Conservation (phyloP, 2,113 vertebrate species). For the Procavia capensis region DNA sequence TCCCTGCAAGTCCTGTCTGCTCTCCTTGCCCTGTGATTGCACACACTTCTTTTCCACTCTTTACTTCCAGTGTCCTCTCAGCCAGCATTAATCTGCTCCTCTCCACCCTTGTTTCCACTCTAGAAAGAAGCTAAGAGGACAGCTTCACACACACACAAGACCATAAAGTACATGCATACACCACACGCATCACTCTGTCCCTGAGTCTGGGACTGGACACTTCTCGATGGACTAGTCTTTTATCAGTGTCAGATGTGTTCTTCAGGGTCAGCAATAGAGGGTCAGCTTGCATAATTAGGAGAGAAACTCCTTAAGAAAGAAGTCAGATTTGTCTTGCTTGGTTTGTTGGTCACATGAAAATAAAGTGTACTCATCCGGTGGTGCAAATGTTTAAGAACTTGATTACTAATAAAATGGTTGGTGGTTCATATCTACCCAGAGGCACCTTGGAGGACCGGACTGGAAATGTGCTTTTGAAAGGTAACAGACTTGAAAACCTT, state of each 20-base stretch:
- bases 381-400: neutral
- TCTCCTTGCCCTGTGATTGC: no score
- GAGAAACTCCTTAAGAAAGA: neutral
- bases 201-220: neutral
- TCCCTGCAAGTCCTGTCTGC: no score
- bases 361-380: neutral
- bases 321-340: neutral
- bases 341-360: neutral
- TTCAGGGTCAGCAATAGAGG: neutral
- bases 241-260: neutral
- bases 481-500: neutral
- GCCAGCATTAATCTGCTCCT: no score
- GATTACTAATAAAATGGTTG: neutral
- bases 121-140: no score
- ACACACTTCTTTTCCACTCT: no score
- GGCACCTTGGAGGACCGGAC: neutral
- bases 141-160: no score
- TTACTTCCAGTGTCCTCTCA: no score
- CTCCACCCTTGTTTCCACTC: no score
- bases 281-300: neutral
- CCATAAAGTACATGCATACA: no score
- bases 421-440: neutral
- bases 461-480: neutral
- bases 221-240: neutral
- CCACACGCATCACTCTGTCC: no score